These are phyloP conservation scores for Brachionus koreanus DNA, from an alignment of 1,140 invertebrate genomes.

Conservation along the genomic window DNA sequence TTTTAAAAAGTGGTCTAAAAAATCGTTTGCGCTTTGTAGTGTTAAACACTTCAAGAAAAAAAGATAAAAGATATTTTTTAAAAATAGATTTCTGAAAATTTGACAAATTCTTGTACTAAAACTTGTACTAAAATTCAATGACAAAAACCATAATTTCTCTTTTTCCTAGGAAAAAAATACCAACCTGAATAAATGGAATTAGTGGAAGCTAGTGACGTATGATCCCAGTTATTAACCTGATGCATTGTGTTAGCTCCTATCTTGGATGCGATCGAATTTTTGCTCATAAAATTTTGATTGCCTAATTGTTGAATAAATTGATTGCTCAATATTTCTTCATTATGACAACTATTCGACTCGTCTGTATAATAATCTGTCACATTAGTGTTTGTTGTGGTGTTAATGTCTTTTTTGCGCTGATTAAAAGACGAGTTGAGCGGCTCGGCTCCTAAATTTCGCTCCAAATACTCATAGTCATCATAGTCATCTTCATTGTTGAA, in stretches of 20 bases:
- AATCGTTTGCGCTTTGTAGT: no score
- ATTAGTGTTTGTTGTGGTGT: conserved; percentile 24
- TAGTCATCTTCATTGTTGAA: conserved; percentile 12
- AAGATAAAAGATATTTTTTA: no score
- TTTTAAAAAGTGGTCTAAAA: no score
- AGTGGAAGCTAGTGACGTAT: conserved; percentile 26
- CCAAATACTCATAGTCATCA: conserved; percentile 42
- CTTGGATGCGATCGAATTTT: not conserved
- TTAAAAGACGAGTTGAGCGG: not conserved
- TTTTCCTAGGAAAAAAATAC: not conserved
- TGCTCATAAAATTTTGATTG: not conserved
- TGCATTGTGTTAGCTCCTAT: not conserved
- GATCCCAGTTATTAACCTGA: conserved; percentile 14
- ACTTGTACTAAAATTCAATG: not conserved
- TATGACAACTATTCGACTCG: conserved; percentile 39
- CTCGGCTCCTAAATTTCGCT: conserved; percentile 39
- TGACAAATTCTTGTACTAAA: not conserved
- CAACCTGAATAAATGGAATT: conserved; percentile 39
- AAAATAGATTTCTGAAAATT: no score
- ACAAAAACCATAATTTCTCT: not conserved
- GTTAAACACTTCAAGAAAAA: no score
- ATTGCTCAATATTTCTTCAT: not conserved
- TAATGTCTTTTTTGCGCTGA: not conserved
- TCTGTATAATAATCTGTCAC: conserved; percentile 36
- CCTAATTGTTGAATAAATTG: conserved; percentile 13